Evolutionary conservation across 2,113 vertebrate species (phyloP), one percentile per base, ranked within the genome.

Genomic region (Stictonetta naevosa): DNA sequence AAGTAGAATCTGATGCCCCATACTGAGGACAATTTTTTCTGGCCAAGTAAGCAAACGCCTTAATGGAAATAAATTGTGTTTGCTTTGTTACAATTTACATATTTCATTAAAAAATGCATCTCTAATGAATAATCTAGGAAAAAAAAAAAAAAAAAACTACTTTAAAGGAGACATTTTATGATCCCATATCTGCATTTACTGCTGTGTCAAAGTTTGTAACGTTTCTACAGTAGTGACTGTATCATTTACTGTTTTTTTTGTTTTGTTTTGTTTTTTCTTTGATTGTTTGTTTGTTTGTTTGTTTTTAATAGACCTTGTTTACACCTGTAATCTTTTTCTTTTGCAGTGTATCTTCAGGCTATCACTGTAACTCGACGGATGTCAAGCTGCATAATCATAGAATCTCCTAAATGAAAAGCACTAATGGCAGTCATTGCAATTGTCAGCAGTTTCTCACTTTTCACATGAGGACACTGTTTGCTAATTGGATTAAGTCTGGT

Each of bases 401-500:
- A 96, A 94, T 88, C 86, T 42, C 91, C 66, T 92, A 85, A 91
- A 74, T 93, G 77, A 91, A 92, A 81, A 94, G 80, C 76, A 88
- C 26, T 96, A 96, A 96, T 83, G 88, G 68, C 64, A 95, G 50
- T 73, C 73, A 93, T 93, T 94, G 90, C 88, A 92, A 92, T 68
- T 95, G 68, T 98, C 97, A 97, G 97, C 95, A 94, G 21, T 92
- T 97, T 97, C 96, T 95, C 74, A 84, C 71, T 96, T 97, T 96
- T 96, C 96, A 76, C 81, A 80, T 80, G 93, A 97, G 92, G 59
- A 95, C 83, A 73, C 29, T 52, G 86, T 96, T 91, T 97, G 91
- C 64, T 98, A 98, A 98, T 97, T 98, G 95, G 90, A 97, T 98
- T 97, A 98, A 97, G 68, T 68, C 58, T 97, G 71, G 73, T 81